Conservation (phyloP, 2,113 vertebrate species). For the Phoenicopterus ruber region DNA sequence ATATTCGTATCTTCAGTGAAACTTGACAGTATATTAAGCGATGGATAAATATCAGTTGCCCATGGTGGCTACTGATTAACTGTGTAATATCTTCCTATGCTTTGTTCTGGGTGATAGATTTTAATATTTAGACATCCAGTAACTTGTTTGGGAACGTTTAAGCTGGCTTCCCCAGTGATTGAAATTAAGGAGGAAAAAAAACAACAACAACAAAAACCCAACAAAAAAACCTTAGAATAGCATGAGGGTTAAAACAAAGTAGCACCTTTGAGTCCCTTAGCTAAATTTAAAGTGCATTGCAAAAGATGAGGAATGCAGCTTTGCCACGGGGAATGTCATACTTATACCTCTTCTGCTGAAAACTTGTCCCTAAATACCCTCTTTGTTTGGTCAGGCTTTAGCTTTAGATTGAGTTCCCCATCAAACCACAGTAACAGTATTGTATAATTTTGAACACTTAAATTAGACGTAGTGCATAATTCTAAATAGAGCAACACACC, state of each 20-base stretch:
- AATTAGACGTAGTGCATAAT: conserved; percentile 41
- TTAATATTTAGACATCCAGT: not conserved
- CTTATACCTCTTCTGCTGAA: not conserved
- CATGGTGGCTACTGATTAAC: not conserved
- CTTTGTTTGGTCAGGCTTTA: conserved; percentile 20
- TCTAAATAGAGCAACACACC: conserved; percentile 34
- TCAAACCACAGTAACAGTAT: conserved; percentile 45
- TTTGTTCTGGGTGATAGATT: not conserved
- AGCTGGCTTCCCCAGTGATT: not conserved
- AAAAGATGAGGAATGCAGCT: conserved; percentile 15
- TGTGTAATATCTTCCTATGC: not conserved
- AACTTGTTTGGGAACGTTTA: not conserved
- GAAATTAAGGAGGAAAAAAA: not conserved
- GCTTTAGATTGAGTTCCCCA: conserved; percentile 42
- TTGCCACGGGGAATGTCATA: not conserved
- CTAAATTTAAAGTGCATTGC: conserved; percentile 5
- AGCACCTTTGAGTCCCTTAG: not conserved
- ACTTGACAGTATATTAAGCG: not conserved
- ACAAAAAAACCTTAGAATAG: not conserved
- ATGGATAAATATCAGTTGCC: not conserved
- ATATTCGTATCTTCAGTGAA: not conserved
- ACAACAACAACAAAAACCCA: not conserved
- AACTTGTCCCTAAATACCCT: conserved; percentile 38
- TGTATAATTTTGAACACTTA: conserved; percentile 60
- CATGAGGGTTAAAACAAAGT: not conserved